Evolutionary conservation across 2,888 invertebrate genomes (phyloP).

Genomic region (Tetranychus piercei): DNA sequence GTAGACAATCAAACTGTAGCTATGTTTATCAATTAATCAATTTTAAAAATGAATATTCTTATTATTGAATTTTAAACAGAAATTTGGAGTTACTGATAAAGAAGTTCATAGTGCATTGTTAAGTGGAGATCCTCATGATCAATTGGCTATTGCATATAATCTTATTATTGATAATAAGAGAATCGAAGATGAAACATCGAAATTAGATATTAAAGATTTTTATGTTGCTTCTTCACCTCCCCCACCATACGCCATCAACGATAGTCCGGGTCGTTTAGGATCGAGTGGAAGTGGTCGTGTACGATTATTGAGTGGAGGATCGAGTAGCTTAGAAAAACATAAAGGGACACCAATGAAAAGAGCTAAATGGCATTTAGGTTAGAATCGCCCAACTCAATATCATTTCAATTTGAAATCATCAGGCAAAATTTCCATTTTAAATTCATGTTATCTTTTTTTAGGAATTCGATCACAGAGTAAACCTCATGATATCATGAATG

Average conservation of each 20-base stretch:
- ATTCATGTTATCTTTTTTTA: slow-evolving; percentile 22
- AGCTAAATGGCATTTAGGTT: slow-evolving; percentile 37
- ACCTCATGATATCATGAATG: slow-evolving; percentile 98
- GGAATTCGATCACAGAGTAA: slow-evolving; percentile 91
- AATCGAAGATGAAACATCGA: slow-evolving; percentile 82
- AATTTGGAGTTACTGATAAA: slow-evolving; percentile 77
- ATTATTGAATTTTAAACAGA: no score
- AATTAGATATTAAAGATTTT: slow-evolving; percentile 52
- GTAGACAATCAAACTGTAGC: not conserved
- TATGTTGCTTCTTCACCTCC: slow-evolving; percentile 75
- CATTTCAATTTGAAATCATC: not conserved
- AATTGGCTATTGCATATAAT: slow-evolving; percentile 93
- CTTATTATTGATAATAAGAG: slow-evolving; percentile 94
- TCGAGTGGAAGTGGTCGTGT: slow-evolving; percentile 37
- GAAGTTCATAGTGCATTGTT: slow-evolving; percentile 86
- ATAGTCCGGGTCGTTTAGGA: slow-evolving; percentile 51
- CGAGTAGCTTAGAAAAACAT: slow-evolving; percentile 23
- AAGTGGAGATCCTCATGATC: slow-evolving; percentile 92
- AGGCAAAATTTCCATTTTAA: not conserved
- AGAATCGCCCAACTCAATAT: not conserved
- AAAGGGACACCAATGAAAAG: slow-evolving; percentile 39
- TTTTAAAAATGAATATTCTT: no score
- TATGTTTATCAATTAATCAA: not conserved
- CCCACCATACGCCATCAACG: slow-evolving; percentile 30
- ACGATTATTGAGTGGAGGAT: slow-evolving; percentile 17